Conservation (phyloP, 2,797 vertebrate species). For the Anas bernieri region DNA sequence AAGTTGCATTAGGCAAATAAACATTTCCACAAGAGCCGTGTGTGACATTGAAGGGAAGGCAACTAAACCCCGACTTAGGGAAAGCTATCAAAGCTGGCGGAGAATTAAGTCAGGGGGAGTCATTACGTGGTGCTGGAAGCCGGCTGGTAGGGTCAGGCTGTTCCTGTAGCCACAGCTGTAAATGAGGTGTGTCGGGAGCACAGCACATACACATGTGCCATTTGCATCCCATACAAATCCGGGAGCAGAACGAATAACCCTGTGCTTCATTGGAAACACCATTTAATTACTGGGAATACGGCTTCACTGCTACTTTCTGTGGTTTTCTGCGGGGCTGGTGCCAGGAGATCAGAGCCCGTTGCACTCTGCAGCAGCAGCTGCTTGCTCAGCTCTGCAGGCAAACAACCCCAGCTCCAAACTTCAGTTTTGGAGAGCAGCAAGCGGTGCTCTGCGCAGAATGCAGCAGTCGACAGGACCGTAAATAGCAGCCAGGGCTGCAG, state of each 20-base stretch:
- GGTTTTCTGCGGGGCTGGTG: too few species aligned
- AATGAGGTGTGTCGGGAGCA: background rate
- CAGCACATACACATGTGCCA: rapidly evolving
- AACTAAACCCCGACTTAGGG: conserved; percentile 82
- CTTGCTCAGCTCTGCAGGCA: background rate
- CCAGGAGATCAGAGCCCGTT: rapidly evolving
- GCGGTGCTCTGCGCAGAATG: background rate
- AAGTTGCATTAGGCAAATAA: conserved; percentile 86
- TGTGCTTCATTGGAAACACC: background rate
- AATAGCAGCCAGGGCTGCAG: background rate
- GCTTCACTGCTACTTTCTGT: rapidly evolving
- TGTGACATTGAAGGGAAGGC: conserved; percentile 77
- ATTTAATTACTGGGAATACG: background rate
- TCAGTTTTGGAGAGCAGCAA: background rate
- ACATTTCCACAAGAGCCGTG: conserved; percentile 82
- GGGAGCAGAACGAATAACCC: background rate
- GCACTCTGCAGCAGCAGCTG: background rate
- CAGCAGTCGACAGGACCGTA: background rate
- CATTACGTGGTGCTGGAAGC: conserved; percentile 52
- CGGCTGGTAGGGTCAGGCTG: conserved; percentile 41
- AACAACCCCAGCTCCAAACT: background rate
- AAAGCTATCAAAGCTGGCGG: conserved; percentile 69
- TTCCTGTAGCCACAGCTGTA: background rate
- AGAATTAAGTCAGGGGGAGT: conserved; percentile 79
- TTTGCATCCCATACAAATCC: too few species aligned